Conservation (phyloP, 2,113 vertebrate species). For the Tamias sibiricus region DNA sequence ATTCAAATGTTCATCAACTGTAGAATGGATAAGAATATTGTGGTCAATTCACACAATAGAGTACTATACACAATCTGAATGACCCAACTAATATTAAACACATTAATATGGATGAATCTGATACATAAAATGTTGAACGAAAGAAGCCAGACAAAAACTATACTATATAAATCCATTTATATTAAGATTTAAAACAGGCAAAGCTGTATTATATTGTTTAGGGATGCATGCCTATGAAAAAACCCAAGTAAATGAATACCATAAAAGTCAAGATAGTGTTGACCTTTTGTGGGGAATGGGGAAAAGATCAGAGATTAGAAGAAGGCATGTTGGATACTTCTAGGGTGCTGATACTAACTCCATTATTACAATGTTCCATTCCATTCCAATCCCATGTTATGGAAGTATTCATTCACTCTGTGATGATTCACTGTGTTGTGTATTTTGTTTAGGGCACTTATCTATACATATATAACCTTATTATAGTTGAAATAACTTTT, state of each 20-base stretch:
- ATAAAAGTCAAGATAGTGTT: neutral
- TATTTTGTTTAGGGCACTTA: slow-evolving; percentile 9
- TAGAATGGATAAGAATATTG: neutral
- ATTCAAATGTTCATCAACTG: neutral
- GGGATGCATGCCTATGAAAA: slow-evolving; percentile 2
- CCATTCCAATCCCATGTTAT: neutral
- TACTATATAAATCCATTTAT: neutral
- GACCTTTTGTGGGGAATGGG: neutral
- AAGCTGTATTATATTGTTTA: neutral
- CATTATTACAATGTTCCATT: neutral
- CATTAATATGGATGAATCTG: slow-evolving; percentile 33
- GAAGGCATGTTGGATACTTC: neutral
- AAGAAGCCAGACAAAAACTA: neutral
- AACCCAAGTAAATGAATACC: neutral
- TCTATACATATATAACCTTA: too few relatives aligned
- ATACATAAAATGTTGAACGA: neutral
- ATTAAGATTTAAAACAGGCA: slow-evolving; percentile 26
- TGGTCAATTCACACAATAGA: neutral
- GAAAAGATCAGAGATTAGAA: neutral
- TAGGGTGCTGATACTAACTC: neutral
- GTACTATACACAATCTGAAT: neutral
- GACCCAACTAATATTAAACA: neutral
- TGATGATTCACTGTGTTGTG: neutral
- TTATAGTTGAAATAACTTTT: neutral
- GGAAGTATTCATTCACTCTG: neutral